phyloP scores from a whole-genome alignment of 1,140 invertebrate species.

The Drosophila subpulchrella region DNA sequence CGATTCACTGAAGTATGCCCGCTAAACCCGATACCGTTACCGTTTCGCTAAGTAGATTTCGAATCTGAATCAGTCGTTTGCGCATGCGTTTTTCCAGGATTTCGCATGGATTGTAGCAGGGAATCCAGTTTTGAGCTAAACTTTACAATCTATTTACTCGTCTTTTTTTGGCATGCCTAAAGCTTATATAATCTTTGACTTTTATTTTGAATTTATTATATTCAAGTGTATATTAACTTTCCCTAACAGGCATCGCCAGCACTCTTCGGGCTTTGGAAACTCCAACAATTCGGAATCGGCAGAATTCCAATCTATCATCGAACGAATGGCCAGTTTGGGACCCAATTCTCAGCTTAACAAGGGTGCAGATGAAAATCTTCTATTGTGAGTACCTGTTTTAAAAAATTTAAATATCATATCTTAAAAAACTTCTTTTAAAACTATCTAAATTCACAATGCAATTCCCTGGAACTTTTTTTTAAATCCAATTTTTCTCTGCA shows the following conservation, averaged over 20 bases:
- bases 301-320: constrained; percentile 85
- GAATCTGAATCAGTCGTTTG: constrained; percentile 19
- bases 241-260: constrained; percentile 56
- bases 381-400: constrained; percentile 87
- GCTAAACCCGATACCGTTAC: constrained; percentile 8
- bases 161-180: constrained; percentile 33
- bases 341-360: constrained; percentile 87
- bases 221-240: neutral
- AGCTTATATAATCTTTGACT: constrained; percentile 7
- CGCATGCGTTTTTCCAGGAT: constrained; percentile 20
- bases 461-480: too few relatives aligned
- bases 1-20: constrained; percentile 83
- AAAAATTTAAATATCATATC: neutral
- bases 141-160: constrained; percentile 9
- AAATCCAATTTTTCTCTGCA: constrained; percentile 61
- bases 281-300: constrained; percentile 80
- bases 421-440: neutral
- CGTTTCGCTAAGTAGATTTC: constrained; percentile 26
- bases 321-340: constrained; percentile 86
- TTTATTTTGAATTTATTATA: neutral
- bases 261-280: constrained; percentile 47
- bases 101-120: constrained; percentile 12
- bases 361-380: constrained; percentile 88
- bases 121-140: constrained; percentile 1
- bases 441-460: neutral